A percentile compares a stretch with the other conserved stretches of the same genome.
Evolutionary conservation across 2,113 vertebrate genomes (phyloP).

Genomic region (Electrona antarctica): DNA sequence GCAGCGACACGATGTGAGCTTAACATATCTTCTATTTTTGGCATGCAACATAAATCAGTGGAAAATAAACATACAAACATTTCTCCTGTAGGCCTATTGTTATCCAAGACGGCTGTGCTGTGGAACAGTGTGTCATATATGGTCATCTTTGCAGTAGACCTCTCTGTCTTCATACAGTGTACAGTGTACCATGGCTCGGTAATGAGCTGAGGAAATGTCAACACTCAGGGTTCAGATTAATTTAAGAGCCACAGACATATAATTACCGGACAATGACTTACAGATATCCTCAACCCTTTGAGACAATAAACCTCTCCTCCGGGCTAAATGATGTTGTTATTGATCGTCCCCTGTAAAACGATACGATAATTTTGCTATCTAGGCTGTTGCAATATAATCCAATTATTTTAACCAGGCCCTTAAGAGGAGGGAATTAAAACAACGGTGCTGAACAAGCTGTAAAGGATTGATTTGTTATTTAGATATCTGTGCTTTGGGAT

Average conservation of each 20-base stretch:
- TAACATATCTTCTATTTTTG: too few relatives aligned
- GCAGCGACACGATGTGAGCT: too few relatives aligned
- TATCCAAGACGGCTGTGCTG: conserved; percentile 16
- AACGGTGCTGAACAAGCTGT: conserved; percentile 35
- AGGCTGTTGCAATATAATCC: conserved; percentile 30
- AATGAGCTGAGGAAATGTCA: conserved; percentile 70
- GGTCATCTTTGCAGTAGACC: conserved; percentile 22
- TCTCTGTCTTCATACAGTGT: conserved; percentile 44
- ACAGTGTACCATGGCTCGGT: conserved; percentile 40
- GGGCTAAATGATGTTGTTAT: conserved; percentile 67
- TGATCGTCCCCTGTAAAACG: conserved; percentile 64
- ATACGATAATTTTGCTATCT: conserved; percentile 56
- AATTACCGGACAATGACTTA: conserved; percentile 71
- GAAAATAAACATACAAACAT: conserved; percentile 30
- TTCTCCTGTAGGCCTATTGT: conserved; percentile 20
- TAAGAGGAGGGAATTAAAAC: conserved; percentile 7
- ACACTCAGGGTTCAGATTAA: conserved; percentile 61
- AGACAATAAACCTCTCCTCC: conserved; percentile 45
- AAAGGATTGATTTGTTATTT: conserved; percentile 37
- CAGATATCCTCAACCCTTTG: conserved; percentile 56
- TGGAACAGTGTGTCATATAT: conserved; percentile 19
- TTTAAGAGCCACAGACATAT: conserved; percentile 60
- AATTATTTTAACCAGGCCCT: conserved; percentile 62
- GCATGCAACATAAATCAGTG: too few relatives aligned
- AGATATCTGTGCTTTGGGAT: conserved; percentile 25